Percentiles rank a stretch among this genome's conserved stretches.
phyloP scores from a whole-genome alignment of 2,113 vertebrate genomes.

The Zapornia atra region DNA sequence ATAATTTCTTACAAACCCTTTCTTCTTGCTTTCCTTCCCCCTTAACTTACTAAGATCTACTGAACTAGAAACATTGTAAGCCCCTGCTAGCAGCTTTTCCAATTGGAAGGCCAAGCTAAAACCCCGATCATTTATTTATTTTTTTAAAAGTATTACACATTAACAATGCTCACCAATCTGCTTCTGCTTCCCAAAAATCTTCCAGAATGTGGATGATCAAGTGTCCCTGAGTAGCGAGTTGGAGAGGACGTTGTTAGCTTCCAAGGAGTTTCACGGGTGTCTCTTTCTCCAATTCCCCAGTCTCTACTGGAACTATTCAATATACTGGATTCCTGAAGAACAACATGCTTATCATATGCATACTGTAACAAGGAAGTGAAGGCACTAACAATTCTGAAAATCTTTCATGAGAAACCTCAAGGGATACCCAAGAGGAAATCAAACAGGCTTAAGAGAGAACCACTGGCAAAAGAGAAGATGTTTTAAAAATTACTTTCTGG shows the following conservation, averaged over 20 bases:
- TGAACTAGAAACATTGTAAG: neutral
- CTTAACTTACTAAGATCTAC: neutral
- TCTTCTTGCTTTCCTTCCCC: neutral
- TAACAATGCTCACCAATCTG: constrained; percentile 80
- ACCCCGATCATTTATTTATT: neutral
- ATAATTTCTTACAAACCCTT: neutral
- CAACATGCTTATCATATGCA: neutral
- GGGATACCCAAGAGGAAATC: neutral
- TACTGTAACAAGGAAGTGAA: neutral
- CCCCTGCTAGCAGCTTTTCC: neutral
- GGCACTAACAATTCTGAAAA: neutral
- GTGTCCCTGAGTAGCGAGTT: constrained; percentile 74
- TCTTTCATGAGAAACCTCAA: neutral
- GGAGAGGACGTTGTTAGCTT: constrained; percentile 78
- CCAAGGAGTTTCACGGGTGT: constrained; percentile 78
- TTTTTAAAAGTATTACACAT: neutral
- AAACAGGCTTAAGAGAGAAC: neutral
- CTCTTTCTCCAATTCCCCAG: constrained; percentile 79
- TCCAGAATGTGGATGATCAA: constrained; percentile 78
- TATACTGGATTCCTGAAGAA: constrained; percentile 74
- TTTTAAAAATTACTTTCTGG: neutral
- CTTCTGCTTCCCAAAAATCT: constrained; percentile 78
- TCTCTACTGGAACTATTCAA: constrained; percentile 79
- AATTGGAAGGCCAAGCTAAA: neutral
- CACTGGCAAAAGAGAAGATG: neutral